Base-by-base conservation (phyloP, 2,797 vertebrate genomes). In the Salmo trutta region DNA sequence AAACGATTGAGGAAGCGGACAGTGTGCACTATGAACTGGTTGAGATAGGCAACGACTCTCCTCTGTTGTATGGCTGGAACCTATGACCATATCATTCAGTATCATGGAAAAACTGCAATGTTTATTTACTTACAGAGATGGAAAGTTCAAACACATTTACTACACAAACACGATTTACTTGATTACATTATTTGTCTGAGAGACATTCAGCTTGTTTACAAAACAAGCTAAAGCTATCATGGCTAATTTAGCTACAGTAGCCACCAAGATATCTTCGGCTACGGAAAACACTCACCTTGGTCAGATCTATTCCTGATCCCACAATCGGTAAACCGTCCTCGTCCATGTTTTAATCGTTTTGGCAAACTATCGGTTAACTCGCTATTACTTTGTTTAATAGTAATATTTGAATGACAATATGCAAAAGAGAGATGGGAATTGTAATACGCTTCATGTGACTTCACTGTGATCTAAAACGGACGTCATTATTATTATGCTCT, bases 51-150 rank as follows among this genome's bases (percentile, higher is more conserved):
- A 27, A 99, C 96, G 0, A 97, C 94, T 93, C 96, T 95, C 85
- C 97, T 96, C 90, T 99, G 98, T 72, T 99, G 98, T 84, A 99
- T 98, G 4, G 97, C 98, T 73, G 97, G 97, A 82, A 99, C 98
- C 98, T 99, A 85, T 27, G 41, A 16, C 19, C 19, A 65, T 19
- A 36, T 7, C 51, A 59, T 21, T n/a, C 56, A 10, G 21, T 24
- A 64, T 64, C 8, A 64, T 24, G 59, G 15, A 24, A 10, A 21
- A 27, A 64, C 24, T 4, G 59, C 21, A 3, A 64, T 24, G n/a
- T 64, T 56, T 47, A 59, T 19, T 59, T 59, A 59, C 16, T 59
- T 21, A 64, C 59, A 64, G 59, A 10, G 59, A 27, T 12, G 12
- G n/a, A 12, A 10, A 64, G 59, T 64, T 24, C 21, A 21, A 64